Percentiles rank a stretch among this genome's conserved stretches.
Evolutionary conservation across 2,797 vertebrate genomes (phyloP).

Genomic region (Salmo trutta): DNA sequence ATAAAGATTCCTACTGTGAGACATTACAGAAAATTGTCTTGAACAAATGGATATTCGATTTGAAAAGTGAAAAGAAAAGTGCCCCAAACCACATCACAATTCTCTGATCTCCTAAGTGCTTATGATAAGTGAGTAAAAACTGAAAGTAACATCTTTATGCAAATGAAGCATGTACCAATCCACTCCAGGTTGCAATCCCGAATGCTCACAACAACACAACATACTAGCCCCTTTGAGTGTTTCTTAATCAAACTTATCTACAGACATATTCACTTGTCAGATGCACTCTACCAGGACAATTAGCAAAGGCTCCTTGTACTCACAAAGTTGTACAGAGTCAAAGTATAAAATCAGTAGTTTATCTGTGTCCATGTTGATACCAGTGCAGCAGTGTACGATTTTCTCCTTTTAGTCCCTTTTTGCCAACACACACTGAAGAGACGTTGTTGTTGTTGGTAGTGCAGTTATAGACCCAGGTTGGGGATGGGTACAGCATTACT

Average conservation of each 20-base stretch:
- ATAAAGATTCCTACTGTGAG: not conserved
- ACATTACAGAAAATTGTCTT: not conserved
- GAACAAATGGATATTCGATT: not conserved
- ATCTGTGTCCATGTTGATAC: not conserved
- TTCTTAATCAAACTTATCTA: constrained; percentile 6
- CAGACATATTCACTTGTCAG: not conserved
- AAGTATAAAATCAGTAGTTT: not conserved
- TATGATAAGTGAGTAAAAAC: not conserved
- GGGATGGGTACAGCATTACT: constrained; percentile 52
- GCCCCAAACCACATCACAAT: not conserved
- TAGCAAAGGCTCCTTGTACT: not conserved
- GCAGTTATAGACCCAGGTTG: constrained; percentile 62
- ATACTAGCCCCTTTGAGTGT: not conserved
- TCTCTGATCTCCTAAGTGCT: not conserved
- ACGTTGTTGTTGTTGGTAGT: not conserved
- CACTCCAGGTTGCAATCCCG: no score
- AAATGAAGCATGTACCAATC: not conserved
- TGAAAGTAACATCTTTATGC: not conserved
- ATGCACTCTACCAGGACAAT: not conserved
- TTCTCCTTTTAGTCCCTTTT: not conserved
- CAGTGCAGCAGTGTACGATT: not conserved
- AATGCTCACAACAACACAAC: not conserved
- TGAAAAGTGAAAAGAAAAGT: not conserved
- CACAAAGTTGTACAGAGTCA: not conserved
- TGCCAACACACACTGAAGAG: not conserved